Evolutionary conservation across 2,797 vertebrate species (phyloP).

Genomic region (Naso thynnoides): DNA sequence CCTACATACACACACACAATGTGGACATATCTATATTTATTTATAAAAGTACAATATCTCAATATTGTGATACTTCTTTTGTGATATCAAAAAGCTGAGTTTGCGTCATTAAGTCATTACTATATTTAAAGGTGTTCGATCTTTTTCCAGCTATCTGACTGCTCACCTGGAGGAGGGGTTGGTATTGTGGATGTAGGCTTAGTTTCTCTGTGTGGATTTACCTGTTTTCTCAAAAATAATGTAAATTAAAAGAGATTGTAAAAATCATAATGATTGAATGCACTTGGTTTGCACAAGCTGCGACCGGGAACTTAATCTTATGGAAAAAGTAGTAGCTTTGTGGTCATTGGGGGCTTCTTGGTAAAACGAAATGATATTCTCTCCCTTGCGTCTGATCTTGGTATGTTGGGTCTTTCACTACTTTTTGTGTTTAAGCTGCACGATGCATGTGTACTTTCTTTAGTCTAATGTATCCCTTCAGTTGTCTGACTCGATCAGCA

Average conservation of each 20-base stretch:
- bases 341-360: slow-evolving; percentile 49
- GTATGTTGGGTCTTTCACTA: slow-evolving; percentile 53
- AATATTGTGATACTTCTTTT: neutral
- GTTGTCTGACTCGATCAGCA: neutral
- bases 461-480: slow-evolving; percentile 16
- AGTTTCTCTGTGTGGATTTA: slow-evolving; percentile 64
- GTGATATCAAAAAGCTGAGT: neutral
- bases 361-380: slow-evolving; percentile 47
- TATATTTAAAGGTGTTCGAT: slow-evolving; percentile 69
- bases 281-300: slow-evolving; percentile 9
- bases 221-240: slow-evolving; percentile 1
- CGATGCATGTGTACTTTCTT: slow-evolving; percentile 63
- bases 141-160: slow-evolving; percentile 84
- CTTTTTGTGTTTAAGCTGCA: slow-evolving; percentile 57
- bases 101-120: slow-evolving; percentile 18
- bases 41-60: neutral
- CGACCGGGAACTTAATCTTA: slow-evolving; percentile 27
- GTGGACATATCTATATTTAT: neutral
- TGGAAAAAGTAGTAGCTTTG: slow-evolving; percentile 11
- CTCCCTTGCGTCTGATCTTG: slow-evolving; percentile 37
- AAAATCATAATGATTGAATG: slow-evolving; percentile 10
- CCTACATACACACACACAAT: neutral
- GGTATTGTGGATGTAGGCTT: slow-evolving; percentile 79
- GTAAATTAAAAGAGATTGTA: neutral
- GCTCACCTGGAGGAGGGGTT: slow-evolving; percentile 84